Percentiles rank a stretch among this genome's conserved stretches.
Evolutionary conservation across 2,797 vertebrate genomes (phyloP).

Genomic region (Thaleichthys pacificus): DNA sequence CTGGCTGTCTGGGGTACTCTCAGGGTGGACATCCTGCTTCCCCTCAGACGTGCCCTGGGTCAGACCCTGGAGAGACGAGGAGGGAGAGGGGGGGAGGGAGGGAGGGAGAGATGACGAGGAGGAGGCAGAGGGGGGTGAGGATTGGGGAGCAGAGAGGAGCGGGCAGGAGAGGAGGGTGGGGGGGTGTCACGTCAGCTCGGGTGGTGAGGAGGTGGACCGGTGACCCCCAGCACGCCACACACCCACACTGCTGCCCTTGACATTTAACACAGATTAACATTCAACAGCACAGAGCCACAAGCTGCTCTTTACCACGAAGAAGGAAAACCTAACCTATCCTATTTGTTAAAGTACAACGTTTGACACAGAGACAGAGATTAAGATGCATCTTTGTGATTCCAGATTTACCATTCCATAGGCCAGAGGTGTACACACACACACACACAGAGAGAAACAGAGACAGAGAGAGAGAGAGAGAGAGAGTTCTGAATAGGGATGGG

Average conservation of each 20-base stretch:
- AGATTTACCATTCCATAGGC: not conserved
- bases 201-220: constrained; percentile 54
- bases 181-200: constrained; percentile 60
- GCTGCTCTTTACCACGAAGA: constrained; percentile 3
- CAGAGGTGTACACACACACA: not conserved
- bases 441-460: too few relatives aligned
- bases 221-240: constrained; percentile 44
- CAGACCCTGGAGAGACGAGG: constrained; percentile 76
- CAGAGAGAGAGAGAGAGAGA: too few relatives aligned
- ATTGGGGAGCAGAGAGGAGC: constrained; percentile 47
- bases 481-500: too few relatives aligned
- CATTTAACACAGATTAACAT: constrained; percentile 41
- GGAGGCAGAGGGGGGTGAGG: not conserved
- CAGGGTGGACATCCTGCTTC: constrained; percentile 74
- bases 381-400: not conserved
- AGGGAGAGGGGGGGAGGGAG: constrained; percentile 53
- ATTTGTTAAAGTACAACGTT: not conserved
- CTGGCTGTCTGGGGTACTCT: constrained; percentile 75
- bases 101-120: not conserved
- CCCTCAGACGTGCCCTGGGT: constrained; percentile 76
- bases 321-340: not conserved
- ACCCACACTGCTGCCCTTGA: constrained; percentile 45
- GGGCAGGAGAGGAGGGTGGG: constrained; percentile 51
- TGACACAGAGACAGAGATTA: not conserved
- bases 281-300: constrained; percentile 15